phyloP scores from a whole-genome alignment of 1,140 invertebrate genomes.

The Papilio glaucus region DNA sequence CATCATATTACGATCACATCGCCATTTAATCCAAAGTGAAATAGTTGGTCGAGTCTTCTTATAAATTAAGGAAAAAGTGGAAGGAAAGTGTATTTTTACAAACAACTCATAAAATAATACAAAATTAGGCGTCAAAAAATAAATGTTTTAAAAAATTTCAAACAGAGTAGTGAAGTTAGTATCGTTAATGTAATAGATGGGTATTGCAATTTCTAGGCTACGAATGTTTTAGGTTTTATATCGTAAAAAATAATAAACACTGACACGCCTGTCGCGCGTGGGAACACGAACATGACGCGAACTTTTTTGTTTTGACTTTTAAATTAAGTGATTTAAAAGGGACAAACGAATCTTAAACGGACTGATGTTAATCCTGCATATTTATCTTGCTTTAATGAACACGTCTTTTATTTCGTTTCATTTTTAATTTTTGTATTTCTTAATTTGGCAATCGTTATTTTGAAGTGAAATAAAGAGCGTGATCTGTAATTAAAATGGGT shows the following conservation, averaged over 20 bases:
- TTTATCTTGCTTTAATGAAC: background rate
- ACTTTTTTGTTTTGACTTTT: slow-evolving; percentile 15
- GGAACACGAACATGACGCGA: slow-evolving; percentile 9
- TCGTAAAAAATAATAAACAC: background rate
- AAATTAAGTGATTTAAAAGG: slow-evolving; percentile 1
- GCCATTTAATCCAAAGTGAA: slow-evolving; percentile 10
- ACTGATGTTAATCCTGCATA: slow-evolving; percentile 17
- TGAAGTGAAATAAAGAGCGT: background rate
- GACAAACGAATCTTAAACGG: background rate
- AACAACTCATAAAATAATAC: too few relatives aligned
- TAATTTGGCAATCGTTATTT: slow-evolving; percentile 3
- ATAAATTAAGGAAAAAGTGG: background rate
- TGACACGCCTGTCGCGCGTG: background rate
- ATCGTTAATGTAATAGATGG: too few relatives aligned
- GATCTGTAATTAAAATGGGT: background rate
- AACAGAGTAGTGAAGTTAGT: too few relatives aligned
- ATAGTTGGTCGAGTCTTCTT: background rate
- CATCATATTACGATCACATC: slow-evolving; percentile 7
- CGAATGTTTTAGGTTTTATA: too few relatives aligned
- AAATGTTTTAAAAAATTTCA: too few relatives aligned
- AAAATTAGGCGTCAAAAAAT: too few relatives aligned
- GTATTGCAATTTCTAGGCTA: too few relatives aligned
- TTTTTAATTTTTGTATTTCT: background rate
- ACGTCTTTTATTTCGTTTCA: background rate
- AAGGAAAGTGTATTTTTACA: background rate